phyloP scores from a whole-genome alignment of 1,140 invertebrate species.

The Ceratosolen solmsi region DNA sequence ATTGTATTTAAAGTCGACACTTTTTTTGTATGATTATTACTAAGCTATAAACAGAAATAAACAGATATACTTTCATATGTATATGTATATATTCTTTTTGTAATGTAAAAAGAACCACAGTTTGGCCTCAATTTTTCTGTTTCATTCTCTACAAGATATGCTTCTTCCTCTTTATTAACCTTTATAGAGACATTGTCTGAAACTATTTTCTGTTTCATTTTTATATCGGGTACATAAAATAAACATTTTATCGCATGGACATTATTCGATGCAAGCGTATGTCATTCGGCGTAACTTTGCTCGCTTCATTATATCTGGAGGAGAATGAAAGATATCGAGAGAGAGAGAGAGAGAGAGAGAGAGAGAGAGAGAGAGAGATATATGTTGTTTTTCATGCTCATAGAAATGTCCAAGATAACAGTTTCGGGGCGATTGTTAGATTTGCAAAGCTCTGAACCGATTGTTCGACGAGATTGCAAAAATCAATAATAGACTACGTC shows the following conservation, averaged over 20 bases:
- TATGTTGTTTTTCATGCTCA: no score
- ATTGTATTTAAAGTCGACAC: conserved; percentile 1
- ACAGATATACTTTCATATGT: no score
- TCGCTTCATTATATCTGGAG: not conserved
- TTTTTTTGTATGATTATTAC: not conserved
- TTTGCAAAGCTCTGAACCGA: no score
- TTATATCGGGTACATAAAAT: not conserved
- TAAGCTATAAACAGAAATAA: conserved; percentile 7
- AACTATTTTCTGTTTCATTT: conserved; percentile 3
- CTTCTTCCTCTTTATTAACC: not conserved
- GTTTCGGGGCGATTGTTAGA: no score
- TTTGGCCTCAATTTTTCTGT: conserved; percentile 2
- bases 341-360: not conserved
- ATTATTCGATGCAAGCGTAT: not conserved
- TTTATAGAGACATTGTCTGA: conserved; percentile 19
- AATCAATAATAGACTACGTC: not conserved
- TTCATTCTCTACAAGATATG: not conserved
- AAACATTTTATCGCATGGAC: conserved; percentile 4
- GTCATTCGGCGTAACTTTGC: not conserved
- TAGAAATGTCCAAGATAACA: no score
- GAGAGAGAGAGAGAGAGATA: no score
- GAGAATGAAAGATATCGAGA: no score
- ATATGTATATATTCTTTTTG: no score
- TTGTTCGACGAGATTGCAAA: no score
- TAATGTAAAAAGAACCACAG: not conserved